Evolutionary conservation across 64 coral and sea anemone species (phyloP).

Genomic region (Hydrozoanthus tunicans): DNA sequence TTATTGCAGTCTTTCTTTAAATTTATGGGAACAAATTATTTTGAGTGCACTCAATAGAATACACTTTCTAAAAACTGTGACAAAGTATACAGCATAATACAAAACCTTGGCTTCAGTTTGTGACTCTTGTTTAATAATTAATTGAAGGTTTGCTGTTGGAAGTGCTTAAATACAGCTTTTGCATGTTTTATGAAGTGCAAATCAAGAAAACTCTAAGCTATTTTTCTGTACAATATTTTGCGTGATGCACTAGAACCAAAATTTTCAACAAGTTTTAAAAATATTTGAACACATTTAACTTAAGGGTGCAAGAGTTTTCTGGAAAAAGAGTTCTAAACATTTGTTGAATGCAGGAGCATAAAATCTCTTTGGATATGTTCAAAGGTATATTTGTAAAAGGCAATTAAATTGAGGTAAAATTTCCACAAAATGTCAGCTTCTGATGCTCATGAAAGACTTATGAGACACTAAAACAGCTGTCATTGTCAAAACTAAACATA

Average conservation of each 20-base stretch:
- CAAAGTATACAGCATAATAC: constrained; percentile 29
- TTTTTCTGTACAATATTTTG: not conserved
- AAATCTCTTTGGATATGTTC: not conserved
- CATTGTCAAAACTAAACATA: constrained; percentile 41
- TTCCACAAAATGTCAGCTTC: constrained; percentile 55
- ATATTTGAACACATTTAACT: not conserved
- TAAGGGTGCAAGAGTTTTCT: not conserved
- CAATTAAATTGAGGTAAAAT: constrained; percentile 24
- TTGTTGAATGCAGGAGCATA: not conserved
- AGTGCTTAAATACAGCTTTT: constrained; percentile 14
- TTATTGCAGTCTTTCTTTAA: not conserved
- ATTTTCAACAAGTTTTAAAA: not conserved
- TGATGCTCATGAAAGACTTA: constrained; percentile 59
- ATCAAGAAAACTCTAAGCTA: constrained; percentile 16
- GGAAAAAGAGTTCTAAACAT: not conserved
- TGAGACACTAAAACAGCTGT: constrained; percentile 49
- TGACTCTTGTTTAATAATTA: constrained; percentile 46
- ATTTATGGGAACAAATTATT: not conserved
- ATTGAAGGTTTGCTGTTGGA: constrained; percentile 32
- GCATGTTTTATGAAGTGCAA: constrained; percentile 45
- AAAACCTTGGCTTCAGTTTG: constrained; percentile 29
- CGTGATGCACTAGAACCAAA: not conserved
- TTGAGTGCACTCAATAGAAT: constrained; percentile 4
- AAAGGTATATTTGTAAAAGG: not conserved
- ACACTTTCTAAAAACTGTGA: not conserved